Percentiles rank a stretch among this genome's conserved stretches.
Conservation (phyloP, 2,888 invertebrate genomes). For the Euphydryas editha region DNA sequence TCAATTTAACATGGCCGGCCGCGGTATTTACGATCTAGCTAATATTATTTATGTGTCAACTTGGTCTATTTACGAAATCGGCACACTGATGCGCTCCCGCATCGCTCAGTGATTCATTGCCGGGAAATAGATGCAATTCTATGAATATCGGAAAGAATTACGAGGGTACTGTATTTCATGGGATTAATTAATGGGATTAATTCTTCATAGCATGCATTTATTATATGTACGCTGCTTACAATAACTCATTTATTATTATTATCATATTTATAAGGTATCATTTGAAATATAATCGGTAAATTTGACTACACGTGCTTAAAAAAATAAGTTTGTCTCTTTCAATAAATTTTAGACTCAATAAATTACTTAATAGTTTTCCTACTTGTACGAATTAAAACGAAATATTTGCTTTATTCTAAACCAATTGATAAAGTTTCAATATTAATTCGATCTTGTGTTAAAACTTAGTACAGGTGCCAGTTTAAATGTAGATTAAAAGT, state of each 20-base stretch:
- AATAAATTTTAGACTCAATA: no score
- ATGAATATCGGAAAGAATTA: slow-evolving; percentile 12
- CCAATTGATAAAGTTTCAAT: slow-evolving; percentile 11
- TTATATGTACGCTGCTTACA: not conserved
- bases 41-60: slow-evolving; percentile 82
- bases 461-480: slow-evolving; percentile 12
- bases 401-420: not conserved
- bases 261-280: not conserved
- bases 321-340: no score
- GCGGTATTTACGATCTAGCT: slow-evolving; percentile 66
- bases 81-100: slow-evolving; percentile 56
- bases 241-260: not conserved
- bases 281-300: not conserved
- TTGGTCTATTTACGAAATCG: slow-evolving; percentile 71
- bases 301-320: not conserved
- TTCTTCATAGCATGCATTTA: not conserved
- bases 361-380: no score
- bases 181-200: not conserved
- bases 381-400: no score
- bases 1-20: slow-evolving; percentile 50
- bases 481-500: slow-evolving; percentile 17
- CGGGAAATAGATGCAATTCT: slow-evolving; percentile 66
- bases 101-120: slow-evolving; percentile 63
- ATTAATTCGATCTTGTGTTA: slow-evolving; percentile 18
- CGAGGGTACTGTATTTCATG: not conserved